Evolutionary conservation across 2,888 invertebrate genomes (phyloP).

Genomic region (Papilio elwesi): DNA sequence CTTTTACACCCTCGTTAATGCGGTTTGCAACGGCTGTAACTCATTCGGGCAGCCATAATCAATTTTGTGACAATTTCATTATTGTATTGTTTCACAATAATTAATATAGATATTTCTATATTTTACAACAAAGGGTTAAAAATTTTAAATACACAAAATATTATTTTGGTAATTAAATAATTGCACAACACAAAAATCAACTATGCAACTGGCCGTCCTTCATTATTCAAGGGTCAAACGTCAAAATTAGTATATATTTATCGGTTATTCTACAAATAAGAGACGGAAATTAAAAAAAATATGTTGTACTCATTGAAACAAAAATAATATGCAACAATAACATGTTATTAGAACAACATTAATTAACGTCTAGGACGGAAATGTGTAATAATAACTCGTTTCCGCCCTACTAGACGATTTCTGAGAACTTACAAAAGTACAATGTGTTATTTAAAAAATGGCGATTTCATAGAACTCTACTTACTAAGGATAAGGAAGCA

Average conservation of each 20-base stretch:
- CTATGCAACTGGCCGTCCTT: no score
- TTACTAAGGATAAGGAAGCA: slow-evolving; percentile 5
- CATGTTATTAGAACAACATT: slow-evolving; percentile 45
- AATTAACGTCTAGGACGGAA: no score
- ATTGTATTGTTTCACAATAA: slow-evolving; percentile 22
- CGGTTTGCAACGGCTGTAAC: slow-evolving; percentile 50
- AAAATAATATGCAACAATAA: slow-evolving; percentile 64
- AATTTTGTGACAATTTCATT: slow-evolving; percentile 35
- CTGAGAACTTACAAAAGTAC: slow-evolving; percentile 14
- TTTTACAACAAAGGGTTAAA: neutral
- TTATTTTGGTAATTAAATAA: neutral
- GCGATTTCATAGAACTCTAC: neutral
- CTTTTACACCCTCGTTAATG: slow-evolving; percentile 45
- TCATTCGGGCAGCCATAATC: slow-evolving; percentile 41
- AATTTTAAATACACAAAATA: neutral
- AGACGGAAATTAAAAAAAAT: slow-evolving; percentile 22
- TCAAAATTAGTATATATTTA: neutral
- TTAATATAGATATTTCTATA: slow-evolving; percentile 9
- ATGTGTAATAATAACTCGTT: slow-evolving; percentile 69
- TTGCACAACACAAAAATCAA: neutral
- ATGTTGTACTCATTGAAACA: slow-evolving; percentile 55
- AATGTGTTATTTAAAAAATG: neutral
- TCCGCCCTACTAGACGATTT: slow-evolving; percentile 55
- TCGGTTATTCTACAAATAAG: neutral
- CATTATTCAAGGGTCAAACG: neutral